Percentiles rank a stretch among this genome's conserved stretches.
Conservation (phyloP, 2,113 vertebrate species). For the Sinocyclocheilus anophthalmus region DNA sequence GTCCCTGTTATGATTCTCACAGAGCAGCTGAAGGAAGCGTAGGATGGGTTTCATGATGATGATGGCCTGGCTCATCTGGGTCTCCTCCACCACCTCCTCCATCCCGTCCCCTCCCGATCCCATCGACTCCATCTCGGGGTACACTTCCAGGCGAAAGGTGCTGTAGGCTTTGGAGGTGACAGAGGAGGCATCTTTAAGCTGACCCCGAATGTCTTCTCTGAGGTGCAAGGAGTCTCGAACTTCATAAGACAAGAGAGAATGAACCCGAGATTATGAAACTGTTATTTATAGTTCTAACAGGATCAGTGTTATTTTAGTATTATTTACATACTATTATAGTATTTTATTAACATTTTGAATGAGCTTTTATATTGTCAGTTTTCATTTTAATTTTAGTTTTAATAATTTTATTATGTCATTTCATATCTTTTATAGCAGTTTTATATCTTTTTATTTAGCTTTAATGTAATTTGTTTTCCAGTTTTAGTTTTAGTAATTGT, state of each 20-base stretch:
- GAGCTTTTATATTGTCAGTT: no score
- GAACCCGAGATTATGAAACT: not conserved
- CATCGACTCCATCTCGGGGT: conserved; percentile 84
- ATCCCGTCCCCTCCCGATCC: conserved; percentile 75
- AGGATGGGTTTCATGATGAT: conserved; percentile 94
- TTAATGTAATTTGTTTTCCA: no score
- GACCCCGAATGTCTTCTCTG: conserved; percentile 91
- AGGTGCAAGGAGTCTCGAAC: conserved; percentile 84
- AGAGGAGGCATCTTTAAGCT: conserved; percentile 89
- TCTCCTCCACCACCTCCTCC: conserved; percentile 83
- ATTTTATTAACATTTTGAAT: no score
- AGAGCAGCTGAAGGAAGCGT: conserved; percentile 91
- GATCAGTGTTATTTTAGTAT: not conserved
- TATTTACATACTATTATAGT: no score
- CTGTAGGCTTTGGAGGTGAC: conserved; percentile 91
- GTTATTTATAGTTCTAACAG: no score
- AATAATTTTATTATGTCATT: no score
- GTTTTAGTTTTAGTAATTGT: no score
- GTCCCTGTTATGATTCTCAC: conserved; percentile 95
- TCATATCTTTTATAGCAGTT: no score
- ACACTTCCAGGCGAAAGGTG: conserved; percentile 87
- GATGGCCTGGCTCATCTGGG: conserved; percentile 85
- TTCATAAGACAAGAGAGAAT: conserved; percentile 62
- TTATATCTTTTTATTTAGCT: no score
- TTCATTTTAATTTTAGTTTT: no score